Base-by-base conservation (phyloP, 1,140 invertebrate genomes). In the Atta texana region DNA sequence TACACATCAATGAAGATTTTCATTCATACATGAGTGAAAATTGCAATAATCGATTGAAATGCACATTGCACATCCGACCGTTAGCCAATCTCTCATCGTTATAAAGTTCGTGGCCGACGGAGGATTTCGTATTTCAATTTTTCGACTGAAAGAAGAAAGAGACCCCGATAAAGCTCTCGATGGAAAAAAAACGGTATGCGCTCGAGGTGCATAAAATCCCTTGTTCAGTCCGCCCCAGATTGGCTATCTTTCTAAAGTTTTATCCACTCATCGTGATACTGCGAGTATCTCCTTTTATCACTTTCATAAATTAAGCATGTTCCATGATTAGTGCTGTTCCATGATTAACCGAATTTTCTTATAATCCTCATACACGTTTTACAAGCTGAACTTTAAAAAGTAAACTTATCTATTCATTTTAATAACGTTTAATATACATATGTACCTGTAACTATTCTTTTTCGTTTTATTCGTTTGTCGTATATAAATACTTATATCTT, bases 111-210 rank as follows among this genome's bases (percentile, higher is more conserved):
- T 39, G 7, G 28, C 24, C 21, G 71, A 51, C 28, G 18, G 2
- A 51, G 55, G 39, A 28, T 49, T 85, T 21, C 28, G 49, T n/a
- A 66, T 64, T 85, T 77, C 82, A 77, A 85, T 85, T 85, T 85
- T 49, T 66, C 31, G 49, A 55, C 44, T 12, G 44, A 28, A 18
- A 53, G 24, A 78, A 63, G 8, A 63, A 39, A 63, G 14, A 63
- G n/a, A 64, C n/a, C 21, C 7, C 44, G 74, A 39, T 53, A 18
- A 78, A 78, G 31, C 24, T 85, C 31, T n/a, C 16, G 14, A 59
- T 74, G 10, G n/a, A 10, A 21, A 51, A 87, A 53, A 44, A 28
- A n/a, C 44, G 3, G 5, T 24, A 68, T 39, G 28, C 21, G 10
- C 55, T 75, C 14, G 16, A 44, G 14, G 31, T 39, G 21, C n/a